phyloP scores from a whole-genome alignment of 2,888 invertebrate genomes.

The Zaprionus obscuricornis region DNA sequence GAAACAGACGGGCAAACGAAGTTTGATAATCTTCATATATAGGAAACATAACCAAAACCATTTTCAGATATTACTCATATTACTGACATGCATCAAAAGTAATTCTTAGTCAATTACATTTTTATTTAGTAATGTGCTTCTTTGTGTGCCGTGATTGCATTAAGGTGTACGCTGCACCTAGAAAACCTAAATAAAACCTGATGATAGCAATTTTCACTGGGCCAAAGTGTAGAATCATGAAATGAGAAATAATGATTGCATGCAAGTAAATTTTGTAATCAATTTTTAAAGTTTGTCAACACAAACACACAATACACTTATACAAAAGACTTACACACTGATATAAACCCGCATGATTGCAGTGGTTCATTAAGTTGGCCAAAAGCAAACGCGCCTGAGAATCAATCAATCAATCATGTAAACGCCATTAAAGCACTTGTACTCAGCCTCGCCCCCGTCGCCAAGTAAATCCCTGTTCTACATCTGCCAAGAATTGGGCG shows the following conservation, averaged over 20 bases:
- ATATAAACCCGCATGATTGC: background rate
- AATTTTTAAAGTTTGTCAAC: conserved; percentile 43
- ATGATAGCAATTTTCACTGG: background rate
- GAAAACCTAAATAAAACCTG: too few relatives aligned
- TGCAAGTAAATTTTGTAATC: conserved; percentile 46
- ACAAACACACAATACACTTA: background rate
- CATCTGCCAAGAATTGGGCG: conserved; percentile 7
- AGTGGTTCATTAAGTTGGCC: conserved; percentile 52
- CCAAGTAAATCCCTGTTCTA: too few relatives aligned
- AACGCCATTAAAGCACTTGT: conserved; percentile 45
- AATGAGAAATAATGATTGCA: conserved; percentile 26
- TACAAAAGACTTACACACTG: background rate
- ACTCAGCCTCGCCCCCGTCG: too few relatives aligned
- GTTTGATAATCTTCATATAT: too few relatives aligned
- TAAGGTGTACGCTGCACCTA: too few relatives aligned
- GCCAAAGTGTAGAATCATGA: conserved; percentile 14
- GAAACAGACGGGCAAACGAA: too few relatives aligned
- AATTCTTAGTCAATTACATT: too few relatives aligned
- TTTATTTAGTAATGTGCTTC: too few relatives aligned
- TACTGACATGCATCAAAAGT: too few relatives aligned
- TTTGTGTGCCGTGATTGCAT: too few relatives aligned
- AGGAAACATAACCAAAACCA: too few relatives aligned
- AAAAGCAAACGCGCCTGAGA: conserved; percentile 37
- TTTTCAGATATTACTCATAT: too few relatives aligned
- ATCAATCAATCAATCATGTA: conserved; percentile 64